These are phyloP conservation scores for Ammospiza nelsoni DNA, from an alignment of 2,113 vertebrate genomes.

Conservation along the genomic window DNA sequence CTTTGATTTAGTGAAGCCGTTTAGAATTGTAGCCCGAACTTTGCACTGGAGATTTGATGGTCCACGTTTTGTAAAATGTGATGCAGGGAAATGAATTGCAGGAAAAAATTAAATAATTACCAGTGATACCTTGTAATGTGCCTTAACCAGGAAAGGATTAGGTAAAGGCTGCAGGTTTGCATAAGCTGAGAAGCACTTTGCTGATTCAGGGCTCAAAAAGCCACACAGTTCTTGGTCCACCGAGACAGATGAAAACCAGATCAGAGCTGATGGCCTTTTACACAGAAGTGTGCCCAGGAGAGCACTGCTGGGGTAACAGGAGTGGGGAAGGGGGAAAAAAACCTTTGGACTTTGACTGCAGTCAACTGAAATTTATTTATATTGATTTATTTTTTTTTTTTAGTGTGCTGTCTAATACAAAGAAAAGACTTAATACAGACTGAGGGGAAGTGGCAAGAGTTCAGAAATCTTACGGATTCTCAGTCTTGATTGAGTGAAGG, in stretches of 20 bases:
- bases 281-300: not conserved
- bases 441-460: not conserved
- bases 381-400: no score
- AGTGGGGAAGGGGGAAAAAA: accelerated
- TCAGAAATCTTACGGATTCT: not conserved
- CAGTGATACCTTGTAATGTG: not conserved
- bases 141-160: not conserved
- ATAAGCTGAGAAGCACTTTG: not conserved
- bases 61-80: not conserved
- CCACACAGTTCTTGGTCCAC: not conserved
- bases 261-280: not conserved
- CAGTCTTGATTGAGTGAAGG: not conserved
- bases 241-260: not conserved
- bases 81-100: not conserved
- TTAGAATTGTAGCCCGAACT: not conserved
- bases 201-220: not conserved
- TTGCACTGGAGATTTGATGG: not conserved
- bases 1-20: not conserved
- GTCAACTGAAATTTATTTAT: not conserved
- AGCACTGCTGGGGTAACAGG: not conserved
- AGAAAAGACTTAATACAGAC: not conserved
- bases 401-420: not conserved
- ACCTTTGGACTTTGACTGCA: not conserved
- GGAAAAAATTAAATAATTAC: not conserved
- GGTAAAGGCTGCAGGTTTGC: not conserved